Conservation (phyloP, 1,140 invertebrate species). For the Charaxes varanes region DNA sequence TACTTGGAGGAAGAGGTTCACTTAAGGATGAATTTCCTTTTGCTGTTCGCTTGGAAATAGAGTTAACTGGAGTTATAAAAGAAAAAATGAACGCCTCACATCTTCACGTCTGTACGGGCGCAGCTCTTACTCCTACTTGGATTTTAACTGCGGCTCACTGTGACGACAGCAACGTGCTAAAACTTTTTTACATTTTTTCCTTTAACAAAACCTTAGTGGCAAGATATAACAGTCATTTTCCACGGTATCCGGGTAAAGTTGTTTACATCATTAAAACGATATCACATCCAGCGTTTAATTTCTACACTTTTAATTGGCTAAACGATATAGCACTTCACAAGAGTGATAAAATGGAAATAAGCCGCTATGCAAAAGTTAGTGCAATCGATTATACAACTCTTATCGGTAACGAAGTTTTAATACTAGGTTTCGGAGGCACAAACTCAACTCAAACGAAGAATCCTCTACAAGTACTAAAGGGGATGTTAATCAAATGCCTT, state of each 20-base stretch:
- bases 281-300: not conserved
- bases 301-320: no score
- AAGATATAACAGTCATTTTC: conserved; percentile 14
- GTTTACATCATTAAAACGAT: conserved; percentile 1
- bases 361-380: conserved; percentile 8
- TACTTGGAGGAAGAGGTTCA: conserved; percentile 9
- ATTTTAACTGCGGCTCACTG: conserved; percentile 15
- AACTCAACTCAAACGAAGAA: conserved; percentile 6
- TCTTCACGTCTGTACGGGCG: conserved; percentile 1
- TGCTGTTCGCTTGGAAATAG: conserved; percentile 7
- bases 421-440: conserved; percentile 10
- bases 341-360: conserved; percentile 5
- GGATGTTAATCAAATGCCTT: conserved; percentile 11
- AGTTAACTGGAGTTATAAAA: not conserved
- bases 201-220: not conserved
- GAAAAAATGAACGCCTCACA: not conserved
- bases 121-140: conserved; percentile 11
- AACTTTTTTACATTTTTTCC: not conserved
- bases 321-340: conserved; percentile 6
- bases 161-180: not conserved
- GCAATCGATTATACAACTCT: conserved; percentile 10
- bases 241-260: conserved; percentile 3
- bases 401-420: conserved; percentile 5
- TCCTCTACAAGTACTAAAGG: conserved; percentile 11
- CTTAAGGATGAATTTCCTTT: conserved; percentile 12